Evolutionary conservation across 2,113 vertebrate genomes (phyloP).

Genomic region (Gymnobelideus leadbeateri): DNA sequence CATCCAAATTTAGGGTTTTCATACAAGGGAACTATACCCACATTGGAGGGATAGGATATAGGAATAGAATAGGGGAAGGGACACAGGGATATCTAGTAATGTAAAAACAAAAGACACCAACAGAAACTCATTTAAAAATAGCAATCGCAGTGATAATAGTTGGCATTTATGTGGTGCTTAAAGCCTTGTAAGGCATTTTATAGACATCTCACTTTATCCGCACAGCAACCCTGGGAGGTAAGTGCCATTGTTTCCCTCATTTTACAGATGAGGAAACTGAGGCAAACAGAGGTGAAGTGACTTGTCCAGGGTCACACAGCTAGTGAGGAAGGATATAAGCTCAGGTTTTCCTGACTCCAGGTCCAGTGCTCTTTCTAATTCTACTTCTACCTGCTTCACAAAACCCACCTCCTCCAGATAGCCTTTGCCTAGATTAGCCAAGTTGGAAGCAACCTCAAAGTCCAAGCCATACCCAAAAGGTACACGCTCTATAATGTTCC

Average conservation of each 20-base stretch:
- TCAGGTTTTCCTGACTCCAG: neutral
- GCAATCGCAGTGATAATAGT: too few relatives aligned
- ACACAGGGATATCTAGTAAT: neutral
- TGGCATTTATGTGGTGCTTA: neutral
- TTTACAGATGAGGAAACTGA: neutral
- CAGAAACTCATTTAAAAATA: neutral
- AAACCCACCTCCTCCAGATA: neutral
- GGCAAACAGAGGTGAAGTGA: neutral
- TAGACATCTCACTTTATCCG: neutral
- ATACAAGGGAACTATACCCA: neutral
- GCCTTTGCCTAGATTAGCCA: neutral
- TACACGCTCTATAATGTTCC: neutral
- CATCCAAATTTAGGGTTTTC: neutral
- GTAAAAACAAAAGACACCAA: neutral
- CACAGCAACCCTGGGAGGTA: neutral
- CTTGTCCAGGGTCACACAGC: neutral
- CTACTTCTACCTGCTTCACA: neutral
- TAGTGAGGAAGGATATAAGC: neutral
- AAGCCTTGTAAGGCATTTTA: neutral
- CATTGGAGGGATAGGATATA: neutral
- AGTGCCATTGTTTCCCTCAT: neutral
- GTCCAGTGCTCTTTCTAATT: neutral
- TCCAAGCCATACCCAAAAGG: neutral
- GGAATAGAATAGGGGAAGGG: too few relatives aligned
- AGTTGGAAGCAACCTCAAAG: neutral